Evolutionary conservation across 2,888 invertebrate species (phyloP), one percentile per base, ranked within the genome.

Genomic region (Drosophila recens): DNA sequence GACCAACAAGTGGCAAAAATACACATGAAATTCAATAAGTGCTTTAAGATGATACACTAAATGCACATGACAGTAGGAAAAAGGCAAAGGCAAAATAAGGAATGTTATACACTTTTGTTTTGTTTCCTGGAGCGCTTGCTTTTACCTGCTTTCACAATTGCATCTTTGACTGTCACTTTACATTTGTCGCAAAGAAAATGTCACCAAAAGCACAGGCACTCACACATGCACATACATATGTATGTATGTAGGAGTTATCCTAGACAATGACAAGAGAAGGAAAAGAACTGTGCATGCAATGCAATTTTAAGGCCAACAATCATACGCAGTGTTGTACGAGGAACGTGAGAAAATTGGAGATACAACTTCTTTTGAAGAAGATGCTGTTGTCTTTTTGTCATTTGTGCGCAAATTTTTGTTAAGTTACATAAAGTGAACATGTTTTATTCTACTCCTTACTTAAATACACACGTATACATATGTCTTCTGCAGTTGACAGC

Each of bases 251-350:
- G 30, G 23, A 13, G 20, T 15, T 23, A 10, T n/a, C 20, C 17
- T 20, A 57, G 45, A 30, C 48, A 67, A 20, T 17, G 23, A 10
- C 13, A 36, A 13, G 20, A 17, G 30, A 17, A 9, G 15, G 48
- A 17, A 52, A 45, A 34, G n/a, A 38, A 38, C 49, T 13, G 11
- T 23, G 23, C 3, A 8, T 68, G 67, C 54, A 51, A 61, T 61
- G 72, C 72, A 69, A 63, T 76, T 69, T 59, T 56, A 54, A 65
- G 62, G 56, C 51, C 63, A 80, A 70, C 73, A 80, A 77, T 79
- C 73, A 74, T 77, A 70, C 77, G 80, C 65, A 53, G 58, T 53
- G 46, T 67, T 46, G 33, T 53, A 45, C 53, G 23, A 33, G 2
- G 17, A 17, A 8, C 42, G 57, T 49, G 40, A 54, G 23, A n/a